Evolutionary conservation across 2,113 vertebrate genomes (phyloP).

Genomic region (Cyprinodon variegatus): DNA sequence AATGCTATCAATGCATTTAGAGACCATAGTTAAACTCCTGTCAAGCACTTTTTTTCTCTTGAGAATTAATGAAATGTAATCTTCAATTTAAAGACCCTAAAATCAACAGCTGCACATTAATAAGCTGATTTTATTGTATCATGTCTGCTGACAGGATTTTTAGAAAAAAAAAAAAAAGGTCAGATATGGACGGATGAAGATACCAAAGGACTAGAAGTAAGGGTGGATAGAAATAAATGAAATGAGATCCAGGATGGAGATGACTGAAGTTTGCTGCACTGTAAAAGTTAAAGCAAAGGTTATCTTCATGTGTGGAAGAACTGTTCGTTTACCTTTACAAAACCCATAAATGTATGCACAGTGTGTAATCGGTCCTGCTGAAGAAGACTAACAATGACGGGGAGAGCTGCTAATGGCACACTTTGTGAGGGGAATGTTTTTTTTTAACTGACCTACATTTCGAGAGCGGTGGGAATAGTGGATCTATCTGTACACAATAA

Average conservation of each 20-base stretch:
- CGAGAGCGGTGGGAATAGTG: conserved; percentile 35
- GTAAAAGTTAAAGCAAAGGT: not conserved
- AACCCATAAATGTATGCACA: not conserved
- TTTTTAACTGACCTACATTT: conserved; percentile 74
- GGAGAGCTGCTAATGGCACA: conserved; percentile 9
- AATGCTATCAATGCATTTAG: conserved; percentile 34
- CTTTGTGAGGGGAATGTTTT: conserved; percentile 25
- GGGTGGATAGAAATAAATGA: not conserved
- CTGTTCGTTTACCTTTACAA: not conserved
- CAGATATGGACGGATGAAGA: conserved; percentile 34
- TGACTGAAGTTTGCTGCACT: not conserved
- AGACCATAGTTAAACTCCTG: conserved; percentile 49
- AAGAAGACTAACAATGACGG: conserved; percentile 2
- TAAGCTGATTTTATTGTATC: conserved; percentile 20
- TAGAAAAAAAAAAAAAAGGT: conserved; percentile 8
- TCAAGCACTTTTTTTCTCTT: conserved; percentile 63
- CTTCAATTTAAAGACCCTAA: conserved; percentile 30
- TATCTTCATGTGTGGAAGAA: not conserved
- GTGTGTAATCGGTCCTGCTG: conserved; percentile 3
- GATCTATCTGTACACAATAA: not conserved
- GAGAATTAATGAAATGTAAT: conserved; percentile 50
- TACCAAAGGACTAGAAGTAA: conserved; percentile 17
- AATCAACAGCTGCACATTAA: conserved; percentile 40
- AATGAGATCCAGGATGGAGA: conserved; percentile 47
- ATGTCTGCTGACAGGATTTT: conserved; percentile 31